These are phyloP conservation scores for Catamblyrhynchus diadema DNA, from an alignment of 2,797 vertebrate genomes.

Conservation along the genomic window DNA sequence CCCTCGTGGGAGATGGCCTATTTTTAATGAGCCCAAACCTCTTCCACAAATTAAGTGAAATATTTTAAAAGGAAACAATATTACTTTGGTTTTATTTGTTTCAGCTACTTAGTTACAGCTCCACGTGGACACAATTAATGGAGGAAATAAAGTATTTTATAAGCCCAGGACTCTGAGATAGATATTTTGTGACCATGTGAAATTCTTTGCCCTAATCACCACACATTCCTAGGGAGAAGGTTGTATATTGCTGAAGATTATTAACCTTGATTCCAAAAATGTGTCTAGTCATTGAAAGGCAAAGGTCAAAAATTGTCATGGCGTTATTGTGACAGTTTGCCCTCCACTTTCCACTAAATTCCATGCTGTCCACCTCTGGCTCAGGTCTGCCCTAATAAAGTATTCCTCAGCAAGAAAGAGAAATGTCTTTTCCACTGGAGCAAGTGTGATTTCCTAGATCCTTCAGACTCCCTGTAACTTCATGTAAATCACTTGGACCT, in stretches of 20 bases:
- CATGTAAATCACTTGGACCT: background rate
- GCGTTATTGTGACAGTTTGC: background rate
- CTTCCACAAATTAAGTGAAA: conserved; percentile 80
- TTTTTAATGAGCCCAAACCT: conserved; percentile 76
- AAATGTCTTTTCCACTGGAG: background rate
- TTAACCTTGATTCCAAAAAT: conserved; percentile 49
- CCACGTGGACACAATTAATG: conserved; percentile 80
- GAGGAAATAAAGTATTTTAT: conserved; percentile 83
- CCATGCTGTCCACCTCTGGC: background rate
- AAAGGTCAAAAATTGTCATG: conserved; percentile 17
- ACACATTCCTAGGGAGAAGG: conserved; percentile 67
- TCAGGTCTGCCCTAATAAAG: background rate
- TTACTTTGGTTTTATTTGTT: conserved; percentile 82
- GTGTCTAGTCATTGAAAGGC: conserved; percentile 63
- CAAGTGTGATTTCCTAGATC: background rate
- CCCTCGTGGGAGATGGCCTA: conserved; percentile 39
- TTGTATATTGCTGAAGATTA: conserved; percentile 54
- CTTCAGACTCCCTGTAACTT: background rate
- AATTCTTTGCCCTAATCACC: conserved; percentile 79
- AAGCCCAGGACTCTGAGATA: conserved; percentile 72
- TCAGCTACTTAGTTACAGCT: conserved; percentile 81
- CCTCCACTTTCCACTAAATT: background rate
- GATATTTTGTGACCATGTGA: conserved; percentile 75
- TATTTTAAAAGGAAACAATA: conserved; percentile 81
- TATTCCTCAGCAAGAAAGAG: background rate